Conservation (phyloP, 2,888 invertebrate species). For the Labia minor region DNA sequence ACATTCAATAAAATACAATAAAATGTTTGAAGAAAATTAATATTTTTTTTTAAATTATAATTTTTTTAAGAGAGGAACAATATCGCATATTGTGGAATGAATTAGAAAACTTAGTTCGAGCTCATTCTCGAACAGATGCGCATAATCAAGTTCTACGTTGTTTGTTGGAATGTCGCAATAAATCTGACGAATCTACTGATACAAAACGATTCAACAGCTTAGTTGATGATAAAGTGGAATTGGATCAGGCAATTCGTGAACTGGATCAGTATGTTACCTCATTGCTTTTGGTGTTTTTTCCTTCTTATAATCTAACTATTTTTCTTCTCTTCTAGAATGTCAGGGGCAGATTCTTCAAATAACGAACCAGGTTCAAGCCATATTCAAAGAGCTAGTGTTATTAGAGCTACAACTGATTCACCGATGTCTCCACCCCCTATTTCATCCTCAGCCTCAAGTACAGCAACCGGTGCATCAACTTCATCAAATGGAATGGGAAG, state of each 20-base stretch:
- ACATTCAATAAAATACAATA: too few relatives aligned
- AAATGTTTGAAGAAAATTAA: too few relatives aligned
- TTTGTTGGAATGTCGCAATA: constrained; percentile 62
- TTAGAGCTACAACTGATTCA: constrained; percentile 72
- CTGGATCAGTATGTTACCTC: constrained; percentile 42
- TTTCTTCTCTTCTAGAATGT: constrained; percentile 28
- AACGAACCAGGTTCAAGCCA: constrained; percentile 32
- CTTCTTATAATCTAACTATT: constrained; percentile 29
- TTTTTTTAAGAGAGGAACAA: constrained; percentile 58
- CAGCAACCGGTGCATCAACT: constrained; percentile 22
- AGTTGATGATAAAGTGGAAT: constrained; percentile 45
- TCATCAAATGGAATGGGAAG: constrained; percentile 25
- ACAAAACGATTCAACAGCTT: constrained; percentile 35
- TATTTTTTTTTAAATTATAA: too few relatives aligned
- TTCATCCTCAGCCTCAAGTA: constrained; percentile 18
- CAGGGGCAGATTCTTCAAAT: constrained; percentile 30
- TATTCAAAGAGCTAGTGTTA: constrained; percentile 43
- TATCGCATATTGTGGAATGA: constrained; percentile 86
- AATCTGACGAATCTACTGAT: constrained; percentile 43
- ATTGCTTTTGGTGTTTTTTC: constrained; percentile 19
- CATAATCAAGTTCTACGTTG: constrained; percentile 70
- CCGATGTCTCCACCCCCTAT: constrained; percentile 68
- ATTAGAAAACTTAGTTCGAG: constrained; percentile 69
- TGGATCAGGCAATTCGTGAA: constrained; percentile 48
- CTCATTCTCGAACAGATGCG: constrained; percentile 63